A percentile compares a stretch with the other conserved stretches of the same genome.
Conservation (phyloP, 2,113 vertebrate species). For the Poeciliopsis occidentalis region DNA sequence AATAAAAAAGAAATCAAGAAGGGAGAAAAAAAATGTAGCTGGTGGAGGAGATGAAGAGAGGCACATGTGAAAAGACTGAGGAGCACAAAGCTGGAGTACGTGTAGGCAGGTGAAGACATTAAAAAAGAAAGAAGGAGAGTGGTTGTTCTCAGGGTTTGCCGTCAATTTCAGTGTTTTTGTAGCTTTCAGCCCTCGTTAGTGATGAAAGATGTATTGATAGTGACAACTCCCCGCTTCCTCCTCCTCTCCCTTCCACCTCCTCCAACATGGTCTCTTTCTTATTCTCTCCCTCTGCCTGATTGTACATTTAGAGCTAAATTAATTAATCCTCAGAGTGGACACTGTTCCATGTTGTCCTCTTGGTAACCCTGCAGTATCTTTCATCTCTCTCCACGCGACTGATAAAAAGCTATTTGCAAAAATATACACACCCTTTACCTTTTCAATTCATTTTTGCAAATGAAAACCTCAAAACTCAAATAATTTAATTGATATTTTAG, state of each 20-base stretch:
- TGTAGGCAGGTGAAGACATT: slow-evolving; percentile 40
- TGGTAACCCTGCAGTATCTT: background rate
- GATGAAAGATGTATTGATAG: slow-evolving; percentile 76
- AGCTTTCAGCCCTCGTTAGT: slow-evolving; percentile 82
- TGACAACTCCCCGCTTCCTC: slow-evolving; percentile 64
- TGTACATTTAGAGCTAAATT: slow-evolving; percentile 32
- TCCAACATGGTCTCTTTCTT: slow-evolving; percentile 16
- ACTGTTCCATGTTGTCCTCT: slow-evolving; percentile 5
- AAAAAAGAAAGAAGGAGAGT: slow-evolving; percentile 52
- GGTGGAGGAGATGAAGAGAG: slow-evolving; percentile 20
- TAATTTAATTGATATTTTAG: too few relatives aligned
- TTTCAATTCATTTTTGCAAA: background rate
- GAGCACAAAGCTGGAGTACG: slow-evolving; percentile 43
- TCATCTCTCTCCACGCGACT: background rate
- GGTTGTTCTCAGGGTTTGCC: slow-evolving; percentile 64
- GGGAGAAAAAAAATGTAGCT: background rate
- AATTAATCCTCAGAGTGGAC: slow-evolving; percentile 15
- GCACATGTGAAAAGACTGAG: slow-evolving; percentile 31
- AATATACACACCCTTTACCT: background rate
- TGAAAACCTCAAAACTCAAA: background rate
- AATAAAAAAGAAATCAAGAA: slow-evolving; percentile 1
- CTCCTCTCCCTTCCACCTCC: slow-evolving; percentile 30
- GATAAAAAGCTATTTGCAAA: background rate
- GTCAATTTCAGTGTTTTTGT: slow-evolving; percentile 72
- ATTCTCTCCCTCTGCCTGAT: slow-evolving; percentile 4